These are phyloP conservation scores for Lasioglossum morio DNA, from an alignment of 2,888 invertebrate species.

Conservation along the genomic window DNA sequence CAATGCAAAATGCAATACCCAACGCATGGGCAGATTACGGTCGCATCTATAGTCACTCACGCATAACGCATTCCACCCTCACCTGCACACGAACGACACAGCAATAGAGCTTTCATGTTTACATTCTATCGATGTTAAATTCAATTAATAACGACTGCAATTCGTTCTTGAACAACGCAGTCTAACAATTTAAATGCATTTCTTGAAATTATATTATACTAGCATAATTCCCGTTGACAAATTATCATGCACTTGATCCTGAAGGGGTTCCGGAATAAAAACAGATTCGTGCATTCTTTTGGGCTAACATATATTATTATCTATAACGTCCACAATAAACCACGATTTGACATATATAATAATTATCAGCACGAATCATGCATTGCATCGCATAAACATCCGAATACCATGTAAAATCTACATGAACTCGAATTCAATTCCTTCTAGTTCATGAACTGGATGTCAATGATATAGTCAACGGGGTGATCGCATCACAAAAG, in stretches of 20 bases:
- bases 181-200: neutral
- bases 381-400: neutral
- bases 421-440: neutral
- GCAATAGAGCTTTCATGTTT: neutral
- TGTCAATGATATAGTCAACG: neutral
- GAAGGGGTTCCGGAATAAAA: too few species aligned
- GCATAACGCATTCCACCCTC: neutral
- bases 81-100: neutral
- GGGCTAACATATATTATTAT: too few species aligned
- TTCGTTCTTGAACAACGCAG: neutral
- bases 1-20: neutral
- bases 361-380: neutral
- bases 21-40: constrained; percentile 5
- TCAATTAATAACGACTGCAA: neutral
- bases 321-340: too few species aligned
- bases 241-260: too few species aligned
- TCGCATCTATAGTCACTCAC: neutral
- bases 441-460: constrained; percentile 2
- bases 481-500: neutral
- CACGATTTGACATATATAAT: too few species aligned
- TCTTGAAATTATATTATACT: neutral
- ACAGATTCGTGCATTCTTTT: too few species aligned
- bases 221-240: too few species aligned
- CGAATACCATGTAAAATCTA: neutral
- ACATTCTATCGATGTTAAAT: neutral